These are phyloP conservation scores for Phocides pigmalion DNA, from an alignment of 1,140 invertebrate species.

Conservation along the genomic window DNA sequence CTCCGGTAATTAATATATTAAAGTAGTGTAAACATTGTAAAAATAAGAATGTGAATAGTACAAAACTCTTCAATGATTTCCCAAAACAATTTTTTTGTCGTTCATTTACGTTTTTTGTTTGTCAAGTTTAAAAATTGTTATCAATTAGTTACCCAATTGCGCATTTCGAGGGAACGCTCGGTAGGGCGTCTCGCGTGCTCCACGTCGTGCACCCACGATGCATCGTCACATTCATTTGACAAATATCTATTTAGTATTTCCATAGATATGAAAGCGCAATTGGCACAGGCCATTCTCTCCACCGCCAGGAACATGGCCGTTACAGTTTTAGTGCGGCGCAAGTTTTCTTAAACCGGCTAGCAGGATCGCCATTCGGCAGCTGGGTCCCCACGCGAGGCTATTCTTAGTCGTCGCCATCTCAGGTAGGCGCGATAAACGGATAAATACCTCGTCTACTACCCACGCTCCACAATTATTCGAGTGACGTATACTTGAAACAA, in stretches of 20 bases:
- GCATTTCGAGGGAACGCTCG: too few relatives aligned
- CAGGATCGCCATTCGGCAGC: not conserved
- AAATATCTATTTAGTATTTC: constrained; percentile 3
- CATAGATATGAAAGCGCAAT: constrained; percentile 1
- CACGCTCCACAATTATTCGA: not conserved
- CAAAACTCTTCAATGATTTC: too few relatives aligned
- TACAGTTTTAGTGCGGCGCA: not conserved
- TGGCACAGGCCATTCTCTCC: not conserved
- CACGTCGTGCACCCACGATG: too few relatives aligned
- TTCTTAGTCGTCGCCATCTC: constrained; percentile 18
- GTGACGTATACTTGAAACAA: not conserved
- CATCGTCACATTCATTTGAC: too few relatives aligned
- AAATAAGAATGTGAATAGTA: too few relatives aligned
- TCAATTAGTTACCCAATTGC: too few relatives aligned
- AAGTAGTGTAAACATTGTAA: too few relatives aligned
- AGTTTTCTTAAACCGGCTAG: not conserved
- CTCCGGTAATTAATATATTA: too few relatives aligned
- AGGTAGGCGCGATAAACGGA: constrained; percentile 24
- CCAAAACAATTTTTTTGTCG: too few relatives aligned
- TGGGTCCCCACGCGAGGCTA: constrained; percentile 17
- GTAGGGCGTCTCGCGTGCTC: too few relatives aligned
- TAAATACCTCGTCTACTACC: constrained; percentile 5
- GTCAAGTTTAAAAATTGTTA: too few relatives aligned
- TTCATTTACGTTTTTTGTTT: too few relatives aligned
- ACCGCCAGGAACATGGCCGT: not conserved